A percentile compares a stretch with the other conserved stretches of the same genome.
Evolutionary conservation across 2,113 vertebrate species (phyloP).

Genomic region (Cyprinodon variegatus): DNA sequence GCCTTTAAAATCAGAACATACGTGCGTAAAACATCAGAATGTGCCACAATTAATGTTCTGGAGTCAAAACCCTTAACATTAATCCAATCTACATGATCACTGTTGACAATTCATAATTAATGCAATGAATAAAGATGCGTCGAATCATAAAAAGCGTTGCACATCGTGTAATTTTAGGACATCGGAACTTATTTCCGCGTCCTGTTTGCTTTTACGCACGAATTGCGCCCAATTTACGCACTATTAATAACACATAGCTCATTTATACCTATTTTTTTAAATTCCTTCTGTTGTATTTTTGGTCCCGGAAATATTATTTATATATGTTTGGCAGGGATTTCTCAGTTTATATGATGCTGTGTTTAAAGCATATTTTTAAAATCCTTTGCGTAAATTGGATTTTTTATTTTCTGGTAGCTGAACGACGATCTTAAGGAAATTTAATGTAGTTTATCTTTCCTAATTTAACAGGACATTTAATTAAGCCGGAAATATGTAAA

Average conservation of each 20-base stretch:
- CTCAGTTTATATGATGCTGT: too few species aligned
- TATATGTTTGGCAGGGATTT: too few species aligned
- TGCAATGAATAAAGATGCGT: neutral
- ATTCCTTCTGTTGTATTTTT: neutral
- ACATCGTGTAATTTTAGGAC: constrained; percentile 10
- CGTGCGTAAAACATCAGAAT: neutral
- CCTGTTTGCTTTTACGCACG: constrained; percentile 57
- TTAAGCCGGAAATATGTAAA: neutral
- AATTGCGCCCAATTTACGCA: constrained; percentile 21
- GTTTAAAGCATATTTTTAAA: neutral
- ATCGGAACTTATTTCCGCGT: constrained; percentile 12
- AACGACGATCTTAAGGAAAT: neutral
- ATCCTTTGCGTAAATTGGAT: neutral
- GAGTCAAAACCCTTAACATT: neutral
- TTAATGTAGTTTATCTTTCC: neutral
- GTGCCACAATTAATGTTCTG: neutral
- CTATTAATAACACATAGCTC: neutral
- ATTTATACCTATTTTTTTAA: neutral
- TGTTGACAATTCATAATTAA: neutral
- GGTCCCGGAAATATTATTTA: neutral
- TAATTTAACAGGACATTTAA: neutral
- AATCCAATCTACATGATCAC: neutral
- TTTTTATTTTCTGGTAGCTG: neutral
- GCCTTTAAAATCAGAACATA: neutral
- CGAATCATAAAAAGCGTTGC: neutral